Evolutionary conservation across 2,888 invertebrate species (phyloP).

Genomic region (Netelia melanura): DNA sequence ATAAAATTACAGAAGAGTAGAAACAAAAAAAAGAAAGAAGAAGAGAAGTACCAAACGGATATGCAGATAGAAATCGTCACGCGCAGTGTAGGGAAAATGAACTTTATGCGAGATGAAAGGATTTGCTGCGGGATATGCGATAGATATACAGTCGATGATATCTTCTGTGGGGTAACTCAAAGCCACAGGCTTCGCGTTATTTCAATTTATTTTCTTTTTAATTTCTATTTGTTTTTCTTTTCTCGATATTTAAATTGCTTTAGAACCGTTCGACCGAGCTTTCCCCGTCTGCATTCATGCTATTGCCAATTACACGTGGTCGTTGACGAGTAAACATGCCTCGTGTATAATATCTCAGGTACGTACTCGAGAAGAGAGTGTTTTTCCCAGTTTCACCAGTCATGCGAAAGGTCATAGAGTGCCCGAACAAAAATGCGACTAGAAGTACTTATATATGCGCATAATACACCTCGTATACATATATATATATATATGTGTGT

Average conservation of each 20-base stretch:
- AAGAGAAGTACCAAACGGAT: constrained; percentile 17
- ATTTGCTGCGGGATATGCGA: constrained; percentile 33
- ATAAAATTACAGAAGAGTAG: constrained; percentile 4
- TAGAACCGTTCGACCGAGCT: constrained; percentile 36
- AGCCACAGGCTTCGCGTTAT: too few species aligned
- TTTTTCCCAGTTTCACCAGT: constrained; percentile 46
- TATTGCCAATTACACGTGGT: constrained; percentile 52
- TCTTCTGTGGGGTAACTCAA: constrained; percentile 3
- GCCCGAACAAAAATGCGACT: constrained; percentile 40
- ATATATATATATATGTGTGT: neutral
- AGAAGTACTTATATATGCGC: neutral
- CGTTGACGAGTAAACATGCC: constrained; percentile 45
- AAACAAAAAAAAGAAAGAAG: constrained; percentile 18
- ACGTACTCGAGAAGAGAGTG: constrained; percentile 48
- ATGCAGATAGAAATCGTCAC: constrained; percentile 50
- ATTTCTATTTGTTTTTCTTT: constrained; percentile 11
- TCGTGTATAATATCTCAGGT: constrained; percentile 40
- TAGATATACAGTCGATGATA: constrained; percentile 26
- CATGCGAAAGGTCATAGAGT: constrained; percentile 61
- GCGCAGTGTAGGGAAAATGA: constrained; percentile 30
- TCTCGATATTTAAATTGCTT: constrained; percentile 3
- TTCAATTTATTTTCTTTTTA: constrained; percentile 5
- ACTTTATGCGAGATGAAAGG: constrained; percentile 60
- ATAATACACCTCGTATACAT: neutral
- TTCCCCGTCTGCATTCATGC: constrained; percentile 60